Percentiles rank a stretch among this genome's conserved stretches.
These are phyloP conservation scores for Probosciger aterrimus DNA, from an alignment of 2,113 vertebrate species.

Conservation along the genomic window DNA sequence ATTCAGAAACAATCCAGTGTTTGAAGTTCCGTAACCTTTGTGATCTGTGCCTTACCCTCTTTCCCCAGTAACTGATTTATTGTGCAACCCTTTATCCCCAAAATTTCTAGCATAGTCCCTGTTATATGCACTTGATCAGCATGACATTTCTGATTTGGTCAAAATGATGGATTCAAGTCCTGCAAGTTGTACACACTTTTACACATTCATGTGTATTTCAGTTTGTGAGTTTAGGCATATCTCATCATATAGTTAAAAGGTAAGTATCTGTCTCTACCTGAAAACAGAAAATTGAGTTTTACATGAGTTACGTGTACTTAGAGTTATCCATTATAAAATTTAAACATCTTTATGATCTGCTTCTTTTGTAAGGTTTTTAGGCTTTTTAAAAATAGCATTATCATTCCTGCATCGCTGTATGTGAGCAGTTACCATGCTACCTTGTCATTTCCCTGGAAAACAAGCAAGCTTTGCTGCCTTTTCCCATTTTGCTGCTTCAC, in stretches of 20 bases:
- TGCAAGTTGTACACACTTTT: background rate
- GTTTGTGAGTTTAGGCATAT: background rate
- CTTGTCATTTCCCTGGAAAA: background rate
- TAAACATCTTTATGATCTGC: background rate
- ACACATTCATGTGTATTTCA: accelerated
- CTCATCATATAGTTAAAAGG: background rate
- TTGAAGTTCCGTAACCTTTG: background rate
- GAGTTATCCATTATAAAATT: background rate
- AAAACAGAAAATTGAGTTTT: background rate
- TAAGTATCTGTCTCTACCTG: background rate
- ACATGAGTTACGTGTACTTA: background rate
- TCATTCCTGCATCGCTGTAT: background rate
- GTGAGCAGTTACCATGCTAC: background rate
- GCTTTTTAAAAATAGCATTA: background rate
- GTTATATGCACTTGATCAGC: background rate
- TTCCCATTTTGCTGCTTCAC: background rate
- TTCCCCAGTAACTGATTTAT: background rate
- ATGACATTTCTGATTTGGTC: background rate
- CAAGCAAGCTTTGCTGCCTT: background rate
- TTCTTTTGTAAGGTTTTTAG: background rate
- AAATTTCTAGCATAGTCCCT: background rate
- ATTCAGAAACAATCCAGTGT: background rate
- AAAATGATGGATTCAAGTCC: background rate
- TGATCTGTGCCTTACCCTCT: background rate
- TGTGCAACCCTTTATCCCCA: background rate